Conservation (phyloP, 2,888 invertebrate species). For the Girardia tigrina region DNA sequence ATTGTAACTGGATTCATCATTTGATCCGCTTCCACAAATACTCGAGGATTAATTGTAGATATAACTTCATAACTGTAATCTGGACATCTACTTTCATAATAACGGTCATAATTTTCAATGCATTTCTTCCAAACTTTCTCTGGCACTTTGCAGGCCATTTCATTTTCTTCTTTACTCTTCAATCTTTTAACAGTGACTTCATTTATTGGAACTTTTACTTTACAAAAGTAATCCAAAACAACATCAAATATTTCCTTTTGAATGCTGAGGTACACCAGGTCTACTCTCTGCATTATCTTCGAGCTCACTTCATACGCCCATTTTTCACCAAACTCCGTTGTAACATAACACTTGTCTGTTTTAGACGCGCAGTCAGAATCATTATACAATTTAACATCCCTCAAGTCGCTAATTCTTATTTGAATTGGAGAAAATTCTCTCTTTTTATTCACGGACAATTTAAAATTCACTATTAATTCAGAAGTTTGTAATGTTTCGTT, state of each 20-base stretch:
- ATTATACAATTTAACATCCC: background rate
- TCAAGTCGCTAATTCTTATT: background rate
- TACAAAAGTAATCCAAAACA: background rate
- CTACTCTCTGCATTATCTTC: background rate
- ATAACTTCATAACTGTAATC: no score
- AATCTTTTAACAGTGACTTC: background rate
- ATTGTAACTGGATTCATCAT: no score
- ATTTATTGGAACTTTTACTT: background rate
- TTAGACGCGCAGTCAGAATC: background rate
- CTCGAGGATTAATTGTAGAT: no score
- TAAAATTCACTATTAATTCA: background rate
- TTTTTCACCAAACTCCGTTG: background rate
- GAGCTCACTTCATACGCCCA: background rate
- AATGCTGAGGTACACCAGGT: background rate
- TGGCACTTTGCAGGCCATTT: background rate
- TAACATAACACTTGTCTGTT: background rate
- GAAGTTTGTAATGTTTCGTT: background rate
- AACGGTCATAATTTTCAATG: no score
- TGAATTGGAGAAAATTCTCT: background rate
- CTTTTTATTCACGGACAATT: background rate
- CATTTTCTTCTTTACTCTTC: background rate
- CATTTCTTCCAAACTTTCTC: no score
- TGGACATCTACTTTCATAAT: no score
- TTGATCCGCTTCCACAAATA: no score
- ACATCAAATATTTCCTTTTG: background rate